Base-by-base conservation (phyloP, 2,113 vertebrate genomes). In the Macrotus californicus region DNA sequence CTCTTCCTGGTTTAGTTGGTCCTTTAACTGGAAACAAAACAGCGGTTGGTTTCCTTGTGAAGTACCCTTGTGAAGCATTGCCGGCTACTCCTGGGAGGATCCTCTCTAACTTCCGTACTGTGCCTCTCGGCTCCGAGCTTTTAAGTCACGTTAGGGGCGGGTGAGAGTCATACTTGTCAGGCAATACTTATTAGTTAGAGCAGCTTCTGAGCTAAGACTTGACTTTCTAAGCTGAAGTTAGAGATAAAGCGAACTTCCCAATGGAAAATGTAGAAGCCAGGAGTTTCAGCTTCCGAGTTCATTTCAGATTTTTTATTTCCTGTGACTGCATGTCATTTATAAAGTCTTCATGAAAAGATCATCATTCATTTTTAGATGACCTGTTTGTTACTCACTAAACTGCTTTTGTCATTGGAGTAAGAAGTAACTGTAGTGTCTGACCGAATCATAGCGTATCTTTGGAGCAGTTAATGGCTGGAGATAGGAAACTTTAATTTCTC, bases 341-440 rank as follows among this genome's bases (percentile, higher is more conserved):
- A 67, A 96, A 67, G 82, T 69, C 46, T 82, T 95, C 54, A 24
- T 46, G 18, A n/a, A 87, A 80, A 26, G 67, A 56, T 73, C 85
- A 89, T 16, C 39, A 22, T 77, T 96, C 21, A 67, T 66, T 94
- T 95, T 95, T 91, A 89, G 75, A 43, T 87, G 70, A 86, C 87
- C 75, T 56, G 3, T 56, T 26, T 48, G 19, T 56, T 66, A 61
- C 54, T 90, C 39, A 34, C 82, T 48, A 34, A 94, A 43, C 43
- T 84, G 29, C 31, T 90, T 82, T 81, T 94, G 75, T 91, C 91
- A 64, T 61, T 52, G 64, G 67, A 14, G 29, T 89, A 72, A 86
- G 79, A 93, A 81, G 52, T 73, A 70, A 66, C 66, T 79, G 0
- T 59, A 29, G 34, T 86, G 19, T 89, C 72, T 95, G 69, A 67